Evolutionary conservation across 1,140 invertebrate genomes (phyloP).

Genomic region (Bombus huntii): DNA sequence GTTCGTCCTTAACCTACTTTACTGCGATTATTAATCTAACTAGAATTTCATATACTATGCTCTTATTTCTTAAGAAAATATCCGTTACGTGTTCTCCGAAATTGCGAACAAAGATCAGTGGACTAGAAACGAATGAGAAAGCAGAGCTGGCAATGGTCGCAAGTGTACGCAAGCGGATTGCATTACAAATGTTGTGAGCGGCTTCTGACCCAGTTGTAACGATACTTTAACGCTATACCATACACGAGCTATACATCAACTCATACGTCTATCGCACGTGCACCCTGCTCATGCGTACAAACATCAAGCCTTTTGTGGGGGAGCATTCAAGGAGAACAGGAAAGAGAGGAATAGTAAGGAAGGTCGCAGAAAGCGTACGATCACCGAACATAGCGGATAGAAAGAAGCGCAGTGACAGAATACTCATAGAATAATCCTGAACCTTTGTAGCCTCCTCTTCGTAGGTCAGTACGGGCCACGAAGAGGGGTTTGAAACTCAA

Average conservation of each 20-base stretch:
- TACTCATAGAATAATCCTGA: conserved; percentile 37
- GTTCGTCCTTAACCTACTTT: neutral
- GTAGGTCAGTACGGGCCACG: conserved; percentile 22
- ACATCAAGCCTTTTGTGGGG: conserved; percentile 28
- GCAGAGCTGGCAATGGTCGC: conserved; percentile 24
- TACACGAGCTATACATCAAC: conserved; percentile 72
- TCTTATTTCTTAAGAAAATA: too few species aligned
- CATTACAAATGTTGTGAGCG: conserved; percentile 75
- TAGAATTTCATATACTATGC: too few species aligned
- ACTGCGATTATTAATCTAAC: neutral
- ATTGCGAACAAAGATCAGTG: neutral
- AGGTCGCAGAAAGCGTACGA: neutral
- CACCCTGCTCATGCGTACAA: conserved; percentile 53
- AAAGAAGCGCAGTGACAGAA: neutral
- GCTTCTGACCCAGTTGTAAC: conserved; percentile 70
- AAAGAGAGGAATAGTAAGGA: neutral
- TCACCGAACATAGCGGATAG: conserved; percentile 14
- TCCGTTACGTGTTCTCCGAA: too few species aligned
- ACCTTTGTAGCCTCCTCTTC: conserved; percentile 27
- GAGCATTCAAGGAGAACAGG: conserved; percentile 2
- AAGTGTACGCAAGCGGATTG: conserved; percentile 57
- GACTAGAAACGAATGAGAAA: neutral
- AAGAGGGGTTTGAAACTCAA: conserved; percentile 12
- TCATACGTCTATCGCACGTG: conserved; percentile 70
- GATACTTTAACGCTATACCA: conserved; percentile 73